Conservation (phyloP, 2,113 vertebrate genomes). For the Ophiodon elongatus region DNA sequence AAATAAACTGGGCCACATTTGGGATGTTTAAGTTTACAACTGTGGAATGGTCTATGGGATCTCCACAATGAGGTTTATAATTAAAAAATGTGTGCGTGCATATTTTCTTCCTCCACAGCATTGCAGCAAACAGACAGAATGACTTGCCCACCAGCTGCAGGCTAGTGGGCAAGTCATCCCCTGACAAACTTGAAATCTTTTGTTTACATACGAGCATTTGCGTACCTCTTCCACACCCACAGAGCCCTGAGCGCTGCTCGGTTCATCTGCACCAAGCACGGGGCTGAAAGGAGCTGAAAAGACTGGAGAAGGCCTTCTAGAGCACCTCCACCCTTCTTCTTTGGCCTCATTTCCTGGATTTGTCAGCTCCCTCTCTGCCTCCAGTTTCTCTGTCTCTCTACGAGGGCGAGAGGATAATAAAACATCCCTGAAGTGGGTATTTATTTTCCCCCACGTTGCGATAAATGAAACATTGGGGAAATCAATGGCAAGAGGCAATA, state of each 20-base stretch:
- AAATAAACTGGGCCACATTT: background rate
- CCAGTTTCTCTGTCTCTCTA: conserved; percentile 41
- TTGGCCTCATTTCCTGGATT: too few relatives aligned
- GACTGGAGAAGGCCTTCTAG: background rate
- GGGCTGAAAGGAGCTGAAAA: background rate
- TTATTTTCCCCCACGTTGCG: background rate
- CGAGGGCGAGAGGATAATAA: background rate
- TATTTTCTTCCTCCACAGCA: background rate
- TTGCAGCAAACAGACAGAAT: background rate
- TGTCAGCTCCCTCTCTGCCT: conserved; percentile 36
- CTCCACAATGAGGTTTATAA: background rate
- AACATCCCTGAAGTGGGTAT: background rate
- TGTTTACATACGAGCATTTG: conserved; percentile 41
- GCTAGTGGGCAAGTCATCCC: too few relatives aligned
- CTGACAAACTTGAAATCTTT: conserved; percentile 2
- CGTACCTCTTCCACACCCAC: conserved; percentile 84
- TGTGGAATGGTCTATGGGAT: background rate
- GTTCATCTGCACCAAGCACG: conserved; percentile 14
- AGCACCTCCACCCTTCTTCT: too few relatives aligned
- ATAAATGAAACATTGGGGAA: background rate
- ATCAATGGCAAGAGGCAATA: background rate
- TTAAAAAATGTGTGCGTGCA: background rate
- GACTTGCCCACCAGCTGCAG: background rate
- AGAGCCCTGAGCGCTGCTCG: background rate
- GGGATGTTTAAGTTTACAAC: background rate